Evolutionary conservation across 2,113 vertebrate genomes (phyloP).

Genomic region (Pachyramphus minor): DNA sequence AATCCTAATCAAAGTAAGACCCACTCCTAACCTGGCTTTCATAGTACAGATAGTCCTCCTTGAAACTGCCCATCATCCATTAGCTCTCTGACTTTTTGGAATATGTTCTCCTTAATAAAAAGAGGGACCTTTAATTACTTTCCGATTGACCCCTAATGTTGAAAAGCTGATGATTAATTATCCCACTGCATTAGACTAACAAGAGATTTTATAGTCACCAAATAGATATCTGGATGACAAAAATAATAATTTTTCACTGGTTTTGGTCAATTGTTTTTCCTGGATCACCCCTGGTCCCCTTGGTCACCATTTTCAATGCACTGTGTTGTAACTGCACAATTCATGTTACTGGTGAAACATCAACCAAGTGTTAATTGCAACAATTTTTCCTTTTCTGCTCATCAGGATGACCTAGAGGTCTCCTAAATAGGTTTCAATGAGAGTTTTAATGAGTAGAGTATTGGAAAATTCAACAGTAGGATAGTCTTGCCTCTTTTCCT

Average conservation of each 20-base stretch:
- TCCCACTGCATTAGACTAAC: neutral
- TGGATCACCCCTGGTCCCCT: neutral
- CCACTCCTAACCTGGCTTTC: conserved; percentile 11
- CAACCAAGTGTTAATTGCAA: conserved; percentile 82
- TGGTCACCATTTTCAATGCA: neutral
- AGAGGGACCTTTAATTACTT: neutral
- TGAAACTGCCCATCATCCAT: neutral
- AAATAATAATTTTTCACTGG: neutral
- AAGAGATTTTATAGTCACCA: neutral
- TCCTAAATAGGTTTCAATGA: conserved; percentile 58
- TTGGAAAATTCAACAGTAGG: conserved; percentile 71
- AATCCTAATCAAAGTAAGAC: conserved; percentile 32
- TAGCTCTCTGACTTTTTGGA: neutral
- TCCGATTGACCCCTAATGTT: neutral
- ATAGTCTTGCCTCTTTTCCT: conserved; percentile 69
- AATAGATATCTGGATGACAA: neutral
- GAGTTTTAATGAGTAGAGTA: conserved; percentile 76
- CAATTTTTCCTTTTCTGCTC: conserved; percentile 77
- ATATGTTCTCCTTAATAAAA: neutral
- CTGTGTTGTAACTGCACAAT: neutral
- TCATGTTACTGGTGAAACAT: conserved; percentile 77
- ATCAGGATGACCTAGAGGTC: conserved; percentile 85
- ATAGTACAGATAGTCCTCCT: neutral
- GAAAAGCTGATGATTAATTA: conserved; percentile 45
- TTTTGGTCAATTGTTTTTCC: neutral